These are phyloP conservation scores for Euphydryas editha DNA, from an alignment of 2,888 invertebrate genomes.

Conservation along the genomic window DNA sequence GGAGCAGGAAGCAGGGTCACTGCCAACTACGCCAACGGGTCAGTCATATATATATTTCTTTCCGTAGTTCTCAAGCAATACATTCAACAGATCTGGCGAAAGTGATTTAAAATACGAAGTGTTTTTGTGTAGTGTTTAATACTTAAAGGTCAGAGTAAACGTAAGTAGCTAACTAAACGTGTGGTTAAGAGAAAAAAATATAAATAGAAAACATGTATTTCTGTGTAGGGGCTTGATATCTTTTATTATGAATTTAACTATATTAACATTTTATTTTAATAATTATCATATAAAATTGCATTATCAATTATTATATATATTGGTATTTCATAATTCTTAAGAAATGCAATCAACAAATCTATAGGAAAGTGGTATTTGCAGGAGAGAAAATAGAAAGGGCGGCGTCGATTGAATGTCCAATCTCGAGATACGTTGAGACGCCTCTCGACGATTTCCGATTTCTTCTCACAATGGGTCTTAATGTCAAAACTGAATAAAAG, in stretches of 20 bases:
- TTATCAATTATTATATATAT: neutral
- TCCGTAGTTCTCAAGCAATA: too few species aligned
- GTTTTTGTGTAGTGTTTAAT: too few species aligned
- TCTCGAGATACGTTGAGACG: slow-evolving; percentile 53
- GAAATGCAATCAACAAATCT: slow-evolving; percentile 9
- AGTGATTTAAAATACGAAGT: too few species aligned
- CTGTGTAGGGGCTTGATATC: too few species aligned
- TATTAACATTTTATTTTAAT: neutral
- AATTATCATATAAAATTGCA: neutral
- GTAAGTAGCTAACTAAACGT: too few species aligned
- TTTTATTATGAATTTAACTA: too few species aligned
- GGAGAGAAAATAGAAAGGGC: slow-evolving; percentile 37
- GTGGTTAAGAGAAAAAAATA: too few species aligned
- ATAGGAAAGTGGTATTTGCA: slow-evolving; percentile 24
- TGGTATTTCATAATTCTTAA: neutral
- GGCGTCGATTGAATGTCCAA: slow-evolving; percentile 44
- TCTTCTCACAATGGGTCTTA: slow-evolving; percentile 62
- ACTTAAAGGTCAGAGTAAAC: too few species aligned
- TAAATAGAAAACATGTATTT: neutral
- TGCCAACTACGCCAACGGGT: too few species aligned
- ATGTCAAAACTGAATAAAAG: slow-evolving; percentile 48
- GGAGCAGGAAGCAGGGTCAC: too few species aligned
- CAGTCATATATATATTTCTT: too few species aligned
- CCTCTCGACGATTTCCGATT: slow-evolving; percentile 67
- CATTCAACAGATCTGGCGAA: too few species aligned